Conservation (phyloP, 1,140 invertebrate genomes). For the Diabrotica undecimpunctata region DNA sequence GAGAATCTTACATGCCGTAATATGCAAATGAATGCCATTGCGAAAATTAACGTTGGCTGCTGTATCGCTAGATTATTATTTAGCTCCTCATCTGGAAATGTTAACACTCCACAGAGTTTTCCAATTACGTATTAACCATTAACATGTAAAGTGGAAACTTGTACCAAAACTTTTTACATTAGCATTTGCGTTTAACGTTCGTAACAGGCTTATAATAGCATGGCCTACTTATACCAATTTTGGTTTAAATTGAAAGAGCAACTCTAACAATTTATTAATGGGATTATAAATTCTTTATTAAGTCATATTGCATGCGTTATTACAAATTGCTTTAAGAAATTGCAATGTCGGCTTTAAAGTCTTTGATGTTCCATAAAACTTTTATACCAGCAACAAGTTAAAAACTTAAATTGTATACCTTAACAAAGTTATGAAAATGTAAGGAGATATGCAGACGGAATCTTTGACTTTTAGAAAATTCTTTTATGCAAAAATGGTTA, state of each 20-base stretch:
- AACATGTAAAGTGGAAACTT: conserved; percentile 6
- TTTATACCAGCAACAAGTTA: no score
- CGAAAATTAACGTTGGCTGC: neutral
- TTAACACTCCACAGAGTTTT: conserved; percentile 8
- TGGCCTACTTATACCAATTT: neutral
- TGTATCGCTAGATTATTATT: conserved; percentile 5
- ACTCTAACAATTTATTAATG: neutral
- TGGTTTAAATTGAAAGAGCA: neutral
- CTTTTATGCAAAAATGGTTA: no score
- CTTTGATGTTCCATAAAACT: no score
- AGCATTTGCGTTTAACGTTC: conserved; percentile 4
- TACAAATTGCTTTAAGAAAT: no score
- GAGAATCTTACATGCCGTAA: neutral
- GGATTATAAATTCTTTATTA: neutral
- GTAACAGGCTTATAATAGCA: neutral
- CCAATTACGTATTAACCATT: conserved; percentile 11
- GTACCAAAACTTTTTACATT: conserved; percentile 12
- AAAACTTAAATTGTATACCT: no score
- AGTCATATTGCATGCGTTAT: no score
- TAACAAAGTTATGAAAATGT: no score
- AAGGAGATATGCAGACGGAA: no score
- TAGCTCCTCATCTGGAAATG: conserved; percentile 4
- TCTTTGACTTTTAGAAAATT: no score
- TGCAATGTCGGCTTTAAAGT: no score
- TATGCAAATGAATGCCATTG: neutral